Conservation (phyloP, 1,140 invertebrate genomes). For the Agraylea sexmaculata region DNA sequence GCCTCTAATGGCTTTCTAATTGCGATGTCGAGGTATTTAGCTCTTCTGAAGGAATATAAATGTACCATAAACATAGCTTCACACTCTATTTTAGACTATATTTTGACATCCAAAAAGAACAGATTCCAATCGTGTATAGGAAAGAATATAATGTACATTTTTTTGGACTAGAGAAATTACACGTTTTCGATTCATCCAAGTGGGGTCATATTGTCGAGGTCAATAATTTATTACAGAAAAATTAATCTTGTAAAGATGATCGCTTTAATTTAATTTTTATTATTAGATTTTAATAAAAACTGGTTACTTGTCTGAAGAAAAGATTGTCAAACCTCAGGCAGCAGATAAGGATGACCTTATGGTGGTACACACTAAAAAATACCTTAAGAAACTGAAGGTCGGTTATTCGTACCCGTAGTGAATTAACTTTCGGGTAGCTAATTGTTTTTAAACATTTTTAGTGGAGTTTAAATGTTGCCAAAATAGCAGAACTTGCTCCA, state of each 20-base stretch:
- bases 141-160: conserved; percentile 73
- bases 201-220: conserved; percentile 69
- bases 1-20: too few relatives aligned
- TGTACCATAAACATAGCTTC: too few relatives aligned
- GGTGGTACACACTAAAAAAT: conserved; percentile 58
- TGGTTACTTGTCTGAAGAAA: conserved; percentile 39
- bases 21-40: too few relatives aligned
- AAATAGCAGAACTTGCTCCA: conserved; percentile 64
- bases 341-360: conserved; percentile 56
- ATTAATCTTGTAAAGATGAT: too few relatives aligned
- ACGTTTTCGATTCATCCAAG: conserved; percentile 82
- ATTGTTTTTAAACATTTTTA: conserved; percentile 30
- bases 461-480: conserved; percentile 67
- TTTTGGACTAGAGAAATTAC: conserved; percentile 66
- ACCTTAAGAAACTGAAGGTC: conserved; percentile 58
- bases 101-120: conserved; percentile 32
- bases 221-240: conserved; percentile 16
- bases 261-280: conserved; percentile 16
- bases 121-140: conserved; percentile 65
- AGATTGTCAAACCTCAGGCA: conserved; percentile 52
- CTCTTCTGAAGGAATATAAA: too few relatives aligned
- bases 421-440: conserved; percentile 6
- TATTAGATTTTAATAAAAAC: conserved; percentile 46
- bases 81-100: conserved; percentile 33
- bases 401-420: conserved; percentile 5